Base-by-base conservation (phyloP, 2,113 vertebrate species). In the Heterochromis multidens region DNA sequence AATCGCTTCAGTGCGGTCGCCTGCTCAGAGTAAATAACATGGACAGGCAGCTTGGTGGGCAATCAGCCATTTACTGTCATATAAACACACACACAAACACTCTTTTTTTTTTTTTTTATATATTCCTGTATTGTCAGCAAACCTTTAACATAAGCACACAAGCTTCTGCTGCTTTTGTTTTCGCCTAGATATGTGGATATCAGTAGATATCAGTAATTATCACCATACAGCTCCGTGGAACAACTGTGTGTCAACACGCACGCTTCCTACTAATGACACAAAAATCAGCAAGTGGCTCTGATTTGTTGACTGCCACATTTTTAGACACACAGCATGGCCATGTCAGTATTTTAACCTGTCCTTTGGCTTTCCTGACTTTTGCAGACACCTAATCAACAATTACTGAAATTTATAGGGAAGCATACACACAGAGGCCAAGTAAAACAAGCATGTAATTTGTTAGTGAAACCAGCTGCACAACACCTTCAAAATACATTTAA, bases 1-100 rank as follows among this genome's bases (percentile, higher is more conserved):
- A 92, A 86, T 84, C 37, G 35, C 46, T 81, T 83, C 77, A 87
- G 52, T 88, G 89, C 81, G 85, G 79, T 84, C 14, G 6, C 46
- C 80, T 81, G 76, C 77, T 78, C 21, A 1, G 67, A 90, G 61
- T 86, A 82, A 91, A 90, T 83, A 81, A 80, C 80, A 57, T 23
- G 21, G 61, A 84, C 62, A 54, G 79, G 46, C 81, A 85, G 80
- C 40, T 59, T 72, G 43, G 49, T 77, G 61, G 80, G 81, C 61
- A 81, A 35, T 79, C 49, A 63, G 23, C 14, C 52, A 70, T 35
- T 59, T 21, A 10, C 35, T 65, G 57, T 49, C 54, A 81, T 43
- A 65, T 57, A 6, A 79, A 78, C 52, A 74, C 49, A 74, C 21
- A 79, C 2, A n/a, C 31, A 70, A n/a, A 33, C 52, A 13, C 29